Percentiles rank a stretch among this genome's conserved stretches.
Conservation (phyloP, 2,888 invertebrate genomes). For the Clanis bilineata region DNA sequence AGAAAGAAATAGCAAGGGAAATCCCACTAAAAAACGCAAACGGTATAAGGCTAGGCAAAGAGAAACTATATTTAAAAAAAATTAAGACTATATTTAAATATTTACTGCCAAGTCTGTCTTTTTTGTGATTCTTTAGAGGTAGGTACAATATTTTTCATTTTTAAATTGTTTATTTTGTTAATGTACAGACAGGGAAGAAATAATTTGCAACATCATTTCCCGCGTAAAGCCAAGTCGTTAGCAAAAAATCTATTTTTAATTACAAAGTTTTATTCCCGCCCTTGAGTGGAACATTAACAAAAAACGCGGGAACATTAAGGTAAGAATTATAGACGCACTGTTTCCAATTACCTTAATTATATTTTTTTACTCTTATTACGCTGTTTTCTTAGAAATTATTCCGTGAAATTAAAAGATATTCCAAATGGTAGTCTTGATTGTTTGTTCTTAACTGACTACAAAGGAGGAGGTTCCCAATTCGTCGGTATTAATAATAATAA, state of each 20-base stretch:
- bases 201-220: conserved; percentile 15
- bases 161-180: no score
- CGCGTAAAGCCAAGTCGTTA: conserved; percentile 20
- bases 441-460: no score
- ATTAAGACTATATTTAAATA: no score
- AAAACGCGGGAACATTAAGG: conserved; percentile 58
- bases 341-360: conserved; percentile 73
- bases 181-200: conserved; percentile 8
- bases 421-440: background rate
- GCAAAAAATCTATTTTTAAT: conserved; percentile 60
- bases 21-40: no score
- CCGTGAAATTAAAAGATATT: conserved; percentile 23
- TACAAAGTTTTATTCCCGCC: conserved; percentile 40
- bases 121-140: no score
- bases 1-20: no score
- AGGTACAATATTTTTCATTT: no score
- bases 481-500: no score
- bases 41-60: no score
- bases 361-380: conserved; percentile 44
- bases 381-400: conserved; percentile 32
- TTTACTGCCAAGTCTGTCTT: no score
- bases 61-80: no score
- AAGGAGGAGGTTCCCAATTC: no score
- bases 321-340: conserved; percentile 59
- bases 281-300: conserved; percentile 54